A percentile compares a stretch with the other conserved stretches of the same genome.
Evolutionary conservation across 2,888 invertebrate genomes (phyloP).

Genomic region (Hemistola chrysoprasaria): DNA sequence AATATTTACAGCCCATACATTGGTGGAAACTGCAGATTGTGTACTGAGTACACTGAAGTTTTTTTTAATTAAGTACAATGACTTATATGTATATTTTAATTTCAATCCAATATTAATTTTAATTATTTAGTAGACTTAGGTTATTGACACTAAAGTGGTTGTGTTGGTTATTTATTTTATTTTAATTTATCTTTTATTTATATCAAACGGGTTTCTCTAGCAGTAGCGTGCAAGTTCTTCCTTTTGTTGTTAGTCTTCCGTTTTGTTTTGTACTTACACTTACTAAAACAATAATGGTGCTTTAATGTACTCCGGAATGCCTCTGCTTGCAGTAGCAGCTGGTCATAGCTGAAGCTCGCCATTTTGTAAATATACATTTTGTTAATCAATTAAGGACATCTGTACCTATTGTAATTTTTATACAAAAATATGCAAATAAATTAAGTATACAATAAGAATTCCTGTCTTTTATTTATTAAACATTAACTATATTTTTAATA

Average conservation of each 20-base stretch:
- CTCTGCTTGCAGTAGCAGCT: constrained; percentile 38
- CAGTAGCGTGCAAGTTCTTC: constrained; percentile 60
- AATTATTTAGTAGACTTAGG: constrained; percentile 44
- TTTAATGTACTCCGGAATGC: constrained; percentile 49
- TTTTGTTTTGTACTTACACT: constrained; percentile 70
- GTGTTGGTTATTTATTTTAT: constrained; percentile 80
- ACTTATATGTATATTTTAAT: constrained; percentile 42
- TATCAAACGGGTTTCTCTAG: constrained; percentile 69
- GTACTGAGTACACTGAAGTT: constrained; percentile 29
- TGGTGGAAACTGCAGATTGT: constrained; percentile 17
- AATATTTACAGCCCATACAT: constrained; percentile 4
- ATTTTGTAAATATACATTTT: constrained; percentile 67
- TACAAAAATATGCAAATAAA: constrained; percentile 78
- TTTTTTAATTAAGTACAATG: constrained; percentile 55
- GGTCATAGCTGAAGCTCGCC: constrained; percentile 61
- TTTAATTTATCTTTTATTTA: constrained; percentile 75
- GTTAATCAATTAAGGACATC: constrained; percentile 60
- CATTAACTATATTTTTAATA: not conserved
- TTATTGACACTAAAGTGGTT: constrained; percentile 62
- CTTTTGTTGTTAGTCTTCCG: constrained; percentile 66
- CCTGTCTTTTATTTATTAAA: constrained; percentile 14
- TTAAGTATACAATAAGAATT: constrained; percentile 44
- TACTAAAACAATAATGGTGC: constrained; percentile 57
- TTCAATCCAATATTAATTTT: constrained; percentile 52
- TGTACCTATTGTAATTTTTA: constrained; percentile 78